These are phyloP conservation scores for Neofelis nebulosa DNA, from an alignment of 2,113 vertebrate species.

Conservation along the genomic window DNA sequence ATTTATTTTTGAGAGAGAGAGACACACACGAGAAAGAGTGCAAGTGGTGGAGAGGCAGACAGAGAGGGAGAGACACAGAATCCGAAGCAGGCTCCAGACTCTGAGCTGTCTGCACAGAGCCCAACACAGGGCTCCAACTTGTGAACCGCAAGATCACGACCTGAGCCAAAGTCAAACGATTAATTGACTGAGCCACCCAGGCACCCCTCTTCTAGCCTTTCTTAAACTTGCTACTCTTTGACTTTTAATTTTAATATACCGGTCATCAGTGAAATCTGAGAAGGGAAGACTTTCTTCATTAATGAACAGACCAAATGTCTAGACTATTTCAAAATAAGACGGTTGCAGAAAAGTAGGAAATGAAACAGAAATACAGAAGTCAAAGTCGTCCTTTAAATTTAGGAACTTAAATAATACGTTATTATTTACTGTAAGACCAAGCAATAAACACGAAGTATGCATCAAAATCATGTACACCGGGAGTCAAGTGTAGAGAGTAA, in stretches of 20 bases:
- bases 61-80: no score
- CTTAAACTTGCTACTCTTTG: background rate
- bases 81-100: no score
- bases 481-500: background rate
- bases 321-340: background rate
- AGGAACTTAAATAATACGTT: background rate
- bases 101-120: no score
- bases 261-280: background rate
- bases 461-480: background rate
- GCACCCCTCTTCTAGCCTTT: no score
- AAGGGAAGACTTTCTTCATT: background rate
- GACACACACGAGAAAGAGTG: no score
- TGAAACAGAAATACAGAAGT: background rate
- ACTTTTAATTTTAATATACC: background rate
- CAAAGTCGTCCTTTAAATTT: background rate
- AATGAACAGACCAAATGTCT: background rate
- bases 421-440: background rate
- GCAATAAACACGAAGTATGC: background rate
- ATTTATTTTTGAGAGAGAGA: no score
- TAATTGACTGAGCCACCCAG: no score
- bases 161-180: no score
- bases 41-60: no score
- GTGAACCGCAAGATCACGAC: no score
- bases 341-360: background rate
- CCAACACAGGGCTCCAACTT: rapidly evolving